These are phyloP conservation scores for Indri indri DNA, from an alignment of 2,113 vertebrate genomes.

Conservation along the genomic window DNA sequence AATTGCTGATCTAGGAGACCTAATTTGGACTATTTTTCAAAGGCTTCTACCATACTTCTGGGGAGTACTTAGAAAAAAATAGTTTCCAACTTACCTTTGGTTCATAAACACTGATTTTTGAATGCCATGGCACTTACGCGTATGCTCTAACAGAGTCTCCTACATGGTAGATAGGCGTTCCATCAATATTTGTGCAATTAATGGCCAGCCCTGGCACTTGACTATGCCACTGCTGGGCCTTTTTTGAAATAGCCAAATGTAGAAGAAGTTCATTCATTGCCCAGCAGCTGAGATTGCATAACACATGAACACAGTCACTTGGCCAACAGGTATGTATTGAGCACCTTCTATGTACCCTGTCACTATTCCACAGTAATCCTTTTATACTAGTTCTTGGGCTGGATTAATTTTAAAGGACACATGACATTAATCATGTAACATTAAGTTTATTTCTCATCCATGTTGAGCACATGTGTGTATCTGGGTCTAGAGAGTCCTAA, in stretches of 20 bases:
- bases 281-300: background rate
- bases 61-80: background rate
- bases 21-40: background rate
- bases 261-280: background rate
- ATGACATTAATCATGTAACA: background rate
- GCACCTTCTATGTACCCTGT: background rate
- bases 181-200: background rate
- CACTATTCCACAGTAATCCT: background rate
- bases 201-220: background rate
- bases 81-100: background rate
- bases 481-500: background rate
- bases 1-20: background rate
- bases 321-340: background rate
- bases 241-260: background rate
- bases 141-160: background rate
- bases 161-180: background rate
- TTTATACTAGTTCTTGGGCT: background rate
- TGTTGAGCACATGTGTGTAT: constrained; percentile 29
- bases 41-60: background rate
- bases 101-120: background rate
- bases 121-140: background rate
- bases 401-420: constrained; percentile 44
- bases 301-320: background rate
- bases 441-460: constrained; percentile 39
- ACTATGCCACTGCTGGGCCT: background rate